Evolutionary conservation across 2,113 vertebrate species (phyloP).

Genomic region (Ciconia boyciana): DNA sequence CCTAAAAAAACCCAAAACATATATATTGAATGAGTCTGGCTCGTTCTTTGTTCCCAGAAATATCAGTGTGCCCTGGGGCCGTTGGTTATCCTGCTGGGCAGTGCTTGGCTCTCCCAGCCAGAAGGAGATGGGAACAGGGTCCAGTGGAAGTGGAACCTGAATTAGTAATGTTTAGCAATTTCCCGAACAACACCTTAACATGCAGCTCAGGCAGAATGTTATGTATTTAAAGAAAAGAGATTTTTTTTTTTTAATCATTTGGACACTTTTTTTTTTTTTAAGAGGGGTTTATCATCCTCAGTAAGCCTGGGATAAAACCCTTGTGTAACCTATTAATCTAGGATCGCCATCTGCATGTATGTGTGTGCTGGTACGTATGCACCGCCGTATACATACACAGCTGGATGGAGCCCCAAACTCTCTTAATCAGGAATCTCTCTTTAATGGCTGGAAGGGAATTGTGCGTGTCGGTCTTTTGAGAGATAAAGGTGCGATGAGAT

Average conservation of each 20-base stretch:
- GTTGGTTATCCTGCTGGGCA: rapidly evolving
- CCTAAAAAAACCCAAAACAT: neutral
- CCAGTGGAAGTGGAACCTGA: neutral
- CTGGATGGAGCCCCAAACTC: neutral
- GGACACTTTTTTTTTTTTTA: neutral
- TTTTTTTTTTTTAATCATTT: neutral
- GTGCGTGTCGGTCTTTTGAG: rapidly evolving
- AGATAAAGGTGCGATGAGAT: rapidly evolving
- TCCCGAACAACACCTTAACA: neutral
- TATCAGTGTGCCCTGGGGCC: rapidly evolving
- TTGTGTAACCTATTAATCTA: slow-evolving; percentile 17
- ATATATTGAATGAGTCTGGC: rapidly evolving
- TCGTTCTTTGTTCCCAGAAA: rapidly evolving
- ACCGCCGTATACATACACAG: rapidly evolving
- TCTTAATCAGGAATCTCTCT: neutral
- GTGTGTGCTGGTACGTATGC: neutral
- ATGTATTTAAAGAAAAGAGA: neutral
- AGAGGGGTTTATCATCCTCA: neutral
- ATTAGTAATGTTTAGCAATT: neutral
- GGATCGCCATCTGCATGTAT: neutral
- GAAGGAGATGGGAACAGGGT: neutral
- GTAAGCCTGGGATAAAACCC: neutral
- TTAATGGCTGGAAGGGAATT: neutral
- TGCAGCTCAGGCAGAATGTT: neutral
- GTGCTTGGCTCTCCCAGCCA: neutral